Percentiles rank a stretch among this genome's conserved stretches.
phyloP scores from a whole-genome alignment of 2,888 invertebrate species.

The Temnothorax rugatulus region DNA sequence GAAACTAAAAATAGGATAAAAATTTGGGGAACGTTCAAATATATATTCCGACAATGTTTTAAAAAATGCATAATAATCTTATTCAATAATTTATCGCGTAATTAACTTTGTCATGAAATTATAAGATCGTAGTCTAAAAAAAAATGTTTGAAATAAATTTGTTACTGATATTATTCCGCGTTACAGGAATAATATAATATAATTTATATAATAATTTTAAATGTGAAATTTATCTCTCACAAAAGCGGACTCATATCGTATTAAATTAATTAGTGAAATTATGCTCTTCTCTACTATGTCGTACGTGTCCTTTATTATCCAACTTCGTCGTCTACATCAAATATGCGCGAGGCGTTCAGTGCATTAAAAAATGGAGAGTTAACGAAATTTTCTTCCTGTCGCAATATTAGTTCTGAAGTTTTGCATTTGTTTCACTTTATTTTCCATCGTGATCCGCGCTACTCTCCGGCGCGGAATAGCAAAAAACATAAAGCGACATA shows the following conservation, averaged over 20 bases:
- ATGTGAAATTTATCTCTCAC: slow-evolving; percentile 24
- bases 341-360: slow-evolving; percentile 40
- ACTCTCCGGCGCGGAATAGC: neutral
- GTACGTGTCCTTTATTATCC: slow-evolving; percentile 39
- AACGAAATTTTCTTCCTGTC: slow-evolving; percentile 49
- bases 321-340: slow-evolving; percentile 31
- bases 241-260: neutral
- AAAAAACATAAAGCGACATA: slow-evolving; percentile 43
- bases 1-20: neutral
- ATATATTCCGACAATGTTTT: neutral
- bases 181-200: neutral
- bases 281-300: slow-evolving; percentile 30
- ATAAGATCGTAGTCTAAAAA: neutral
- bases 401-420: slow-evolving; percentile 47
- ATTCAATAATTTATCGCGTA: neutral
- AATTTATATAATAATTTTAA: slow-evolving; percentile 42
- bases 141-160: slow-evolving; percentile 1
- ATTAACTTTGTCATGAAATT: neutral
- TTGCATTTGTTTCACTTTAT: slow-evolving; percentile 37
- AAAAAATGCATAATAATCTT: neutral
- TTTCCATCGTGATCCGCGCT: slow-evolving; percentile 10
- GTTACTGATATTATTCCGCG: neutral
- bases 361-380: slow-evolving; percentile 41
- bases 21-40: neutral
- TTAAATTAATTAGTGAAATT: slow-evolving; percentile 52